These are phyloP conservation scores for Paragorgia papillata DNA, from an alignment of 92 coral and sea anemone genomes.

Conservation along the genomic window DNA sequence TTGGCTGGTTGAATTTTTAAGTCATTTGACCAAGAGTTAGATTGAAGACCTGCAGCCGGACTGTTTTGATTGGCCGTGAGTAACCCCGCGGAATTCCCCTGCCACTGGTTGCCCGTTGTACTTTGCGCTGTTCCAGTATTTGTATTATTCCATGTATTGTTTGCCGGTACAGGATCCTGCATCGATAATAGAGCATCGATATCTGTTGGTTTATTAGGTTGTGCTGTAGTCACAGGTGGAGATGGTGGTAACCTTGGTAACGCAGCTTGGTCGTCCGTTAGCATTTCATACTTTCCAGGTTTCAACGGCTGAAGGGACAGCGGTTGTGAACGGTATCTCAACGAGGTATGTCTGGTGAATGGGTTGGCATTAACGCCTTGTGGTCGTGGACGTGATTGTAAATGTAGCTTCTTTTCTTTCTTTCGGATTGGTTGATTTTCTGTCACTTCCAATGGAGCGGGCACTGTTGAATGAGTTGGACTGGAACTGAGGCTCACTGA, in stretches of 20 bases:
- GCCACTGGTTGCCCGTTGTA: background rate
- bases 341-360: conserved; percentile 95
- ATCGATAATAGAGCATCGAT: conserved; percentile 20
- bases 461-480: conserved; percentile 41
- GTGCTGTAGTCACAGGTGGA: conserved; percentile 67
- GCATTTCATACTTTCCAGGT: conserved; percentile 74
- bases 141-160: conserved; percentile 3
- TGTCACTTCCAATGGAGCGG: conserved; percentile 20
- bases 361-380: conserved; percentile 94
- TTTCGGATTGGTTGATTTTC: conserved; percentile 62
- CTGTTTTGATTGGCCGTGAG: background rate
- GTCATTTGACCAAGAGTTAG: conserved; percentile 34
- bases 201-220: conserved; percentile 26
- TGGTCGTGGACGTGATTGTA: conserved; percentile 88
- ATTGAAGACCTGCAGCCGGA: background rate
- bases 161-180: conserved; percentile 5
- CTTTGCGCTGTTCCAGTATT: background rate
- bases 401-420: conserved; percentile 78
- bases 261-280: conserved; percentile 67
- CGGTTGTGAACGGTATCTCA: conserved; percentile 93
- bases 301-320: conserved; percentile 83
- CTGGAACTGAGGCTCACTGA: conserved; percentile 42
- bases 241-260: conserved; percentile 82
- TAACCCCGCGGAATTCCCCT: conserved; percentile 17
- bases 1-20: background rate